Conservation (phyloP, 2,113 vertebrate species). For the Pterocles orientalis region DNA sequence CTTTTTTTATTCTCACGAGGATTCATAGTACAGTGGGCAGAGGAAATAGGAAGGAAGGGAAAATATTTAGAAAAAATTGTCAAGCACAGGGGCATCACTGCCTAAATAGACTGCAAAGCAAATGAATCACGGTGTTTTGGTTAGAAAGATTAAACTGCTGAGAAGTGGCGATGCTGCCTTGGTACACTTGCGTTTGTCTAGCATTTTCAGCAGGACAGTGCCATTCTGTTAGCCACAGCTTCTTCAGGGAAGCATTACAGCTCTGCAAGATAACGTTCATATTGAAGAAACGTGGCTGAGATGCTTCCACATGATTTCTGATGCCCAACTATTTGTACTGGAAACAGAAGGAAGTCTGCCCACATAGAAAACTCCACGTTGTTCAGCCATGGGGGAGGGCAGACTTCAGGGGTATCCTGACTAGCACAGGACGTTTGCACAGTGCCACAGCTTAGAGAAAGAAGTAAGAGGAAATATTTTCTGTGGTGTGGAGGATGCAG, state of each 20-base stretch:
- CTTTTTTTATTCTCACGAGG: not conserved
- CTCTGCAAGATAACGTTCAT: not conserved
- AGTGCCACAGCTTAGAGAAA: not conserved
- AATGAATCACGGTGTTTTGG: not conserved
- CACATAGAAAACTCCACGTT: not conserved
- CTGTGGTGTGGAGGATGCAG: not conserved
- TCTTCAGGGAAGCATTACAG: not conserved
- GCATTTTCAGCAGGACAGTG: not conserved
- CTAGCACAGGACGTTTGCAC: not conserved
- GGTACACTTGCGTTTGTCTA: not conserved
- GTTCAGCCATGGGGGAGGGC: not conserved
- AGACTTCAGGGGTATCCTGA: not conserved
- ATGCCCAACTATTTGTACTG: not conserved
- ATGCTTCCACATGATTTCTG: not conserved
- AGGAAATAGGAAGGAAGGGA: conserved; percentile 8
- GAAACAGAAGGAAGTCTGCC: not conserved
- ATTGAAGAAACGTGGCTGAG: not conserved
- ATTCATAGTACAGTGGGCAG: not conserved
- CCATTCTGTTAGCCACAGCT: not conserved
- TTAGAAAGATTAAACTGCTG: not conserved
- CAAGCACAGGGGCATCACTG: not conserved
- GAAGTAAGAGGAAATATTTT: not conserved
- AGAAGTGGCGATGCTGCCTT: not conserved
- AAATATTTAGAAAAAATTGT: conserved; percentile 44
- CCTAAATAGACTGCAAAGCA: not conserved